Conservation (phyloP, 2,888 invertebrate species). For the Leptothorax acervorum region DNA sequence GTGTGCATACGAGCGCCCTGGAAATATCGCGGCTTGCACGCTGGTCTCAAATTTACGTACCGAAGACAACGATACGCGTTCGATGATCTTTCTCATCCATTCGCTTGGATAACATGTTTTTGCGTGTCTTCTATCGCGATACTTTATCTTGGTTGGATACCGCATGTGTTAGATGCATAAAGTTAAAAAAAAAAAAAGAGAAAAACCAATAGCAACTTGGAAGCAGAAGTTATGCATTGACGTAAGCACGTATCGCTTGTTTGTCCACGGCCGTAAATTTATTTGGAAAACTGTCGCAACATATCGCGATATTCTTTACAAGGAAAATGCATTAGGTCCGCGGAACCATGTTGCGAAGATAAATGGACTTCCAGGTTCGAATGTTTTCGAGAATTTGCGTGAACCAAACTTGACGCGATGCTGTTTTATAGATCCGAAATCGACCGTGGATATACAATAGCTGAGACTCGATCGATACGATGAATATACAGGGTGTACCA, state of each 20-base stretch:
- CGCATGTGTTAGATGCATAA: slow-evolving; percentile 10
- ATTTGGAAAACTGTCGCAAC: slow-evolving; percentile 42
- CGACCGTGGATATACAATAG: too few relatives aligned
- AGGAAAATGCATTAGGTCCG: slow-evolving; percentile 14
- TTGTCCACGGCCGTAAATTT: slow-evolving; percentile 31
- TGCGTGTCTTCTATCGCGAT: slow-evolving; percentile 23
- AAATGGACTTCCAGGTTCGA: background rate
- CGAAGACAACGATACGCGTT: slow-evolving; percentile 45
- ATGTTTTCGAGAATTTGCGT: slow-evolving; percentile 1
- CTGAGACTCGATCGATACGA: background rate
- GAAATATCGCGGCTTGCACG: slow-evolving; percentile 39
- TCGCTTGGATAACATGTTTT: slow-evolving; percentile 37
- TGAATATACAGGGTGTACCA: too few relatives aligned
- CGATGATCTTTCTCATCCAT: slow-evolving; percentile 29
- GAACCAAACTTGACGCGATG: background rate
- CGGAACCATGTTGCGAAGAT: slow-evolving; percentile 1
- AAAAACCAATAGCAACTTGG: background rate
- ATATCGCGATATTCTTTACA: slow-evolving; percentile 27
- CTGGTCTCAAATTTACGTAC: slow-evolving; percentile 44
- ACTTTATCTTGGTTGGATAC: slow-evolving; percentile 52
- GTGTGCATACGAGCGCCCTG: slow-evolving; percentile 4
- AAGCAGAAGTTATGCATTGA: slow-evolving; percentile 36
- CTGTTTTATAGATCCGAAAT: background rate
- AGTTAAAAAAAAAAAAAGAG: slow-evolving; percentile 16
- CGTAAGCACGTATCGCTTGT: slow-evolving; percentile 21